Evolutionary conservation across 2,888 invertebrate species (phyloP).

Genomic region (Hydrotaea diabolus): DNA sequence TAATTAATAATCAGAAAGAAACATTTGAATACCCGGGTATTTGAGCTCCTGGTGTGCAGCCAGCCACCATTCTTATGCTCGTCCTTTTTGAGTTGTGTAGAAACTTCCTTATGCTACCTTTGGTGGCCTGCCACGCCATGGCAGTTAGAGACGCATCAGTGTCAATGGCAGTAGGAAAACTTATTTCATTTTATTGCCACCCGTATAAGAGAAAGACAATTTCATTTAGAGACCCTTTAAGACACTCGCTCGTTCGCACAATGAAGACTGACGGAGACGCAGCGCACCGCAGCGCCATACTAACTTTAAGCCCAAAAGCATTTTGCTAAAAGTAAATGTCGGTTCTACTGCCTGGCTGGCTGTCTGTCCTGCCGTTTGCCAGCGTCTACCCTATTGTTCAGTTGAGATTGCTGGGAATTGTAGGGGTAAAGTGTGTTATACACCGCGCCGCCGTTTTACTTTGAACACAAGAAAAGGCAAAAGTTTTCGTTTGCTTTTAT

Average conservation of each 20-base stretch:
- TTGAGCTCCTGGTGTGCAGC: neutral
- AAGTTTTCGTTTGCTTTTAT: slow-evolving; percentile 41
- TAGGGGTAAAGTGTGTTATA: neutral
- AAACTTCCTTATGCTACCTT: slow-evolving; percentile 4
- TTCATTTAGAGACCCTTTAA: slow-evolving; percentile 49
- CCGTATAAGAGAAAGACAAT: slow-evolving; percentile 44
- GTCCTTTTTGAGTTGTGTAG: too few relatives aligned
- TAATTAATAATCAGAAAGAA: slow-evolving; percentile 49
- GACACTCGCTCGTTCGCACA: slow-evolving; percentile 10
- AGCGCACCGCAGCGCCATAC: neutral
- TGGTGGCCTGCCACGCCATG: neutral
- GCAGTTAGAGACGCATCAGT: neutral
- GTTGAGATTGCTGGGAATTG: neutral
- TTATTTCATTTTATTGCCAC: slow-evolving; percentile 32
- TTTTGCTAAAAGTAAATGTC: neutral
- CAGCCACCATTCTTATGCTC: too few relatives aligned
- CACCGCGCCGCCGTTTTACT: neutral
- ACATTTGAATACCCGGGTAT: slow-evolving; percentile 21
- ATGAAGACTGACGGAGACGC: neutral
- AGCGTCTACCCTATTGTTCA: too few relatives aligned
- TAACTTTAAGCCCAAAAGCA: too few relatives aligned
- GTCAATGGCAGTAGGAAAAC: slow-evolving; percentile 32
- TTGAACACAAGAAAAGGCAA: neutral
- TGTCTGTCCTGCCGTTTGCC: slow-evolving; percentile 18
- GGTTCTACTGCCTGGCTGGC: neutral